Evolutionary conservation across 2,888 invertebrate species (phyloP), one percentile per base, ranked within the genome.

Genomic region (Dione juno): DNA sequence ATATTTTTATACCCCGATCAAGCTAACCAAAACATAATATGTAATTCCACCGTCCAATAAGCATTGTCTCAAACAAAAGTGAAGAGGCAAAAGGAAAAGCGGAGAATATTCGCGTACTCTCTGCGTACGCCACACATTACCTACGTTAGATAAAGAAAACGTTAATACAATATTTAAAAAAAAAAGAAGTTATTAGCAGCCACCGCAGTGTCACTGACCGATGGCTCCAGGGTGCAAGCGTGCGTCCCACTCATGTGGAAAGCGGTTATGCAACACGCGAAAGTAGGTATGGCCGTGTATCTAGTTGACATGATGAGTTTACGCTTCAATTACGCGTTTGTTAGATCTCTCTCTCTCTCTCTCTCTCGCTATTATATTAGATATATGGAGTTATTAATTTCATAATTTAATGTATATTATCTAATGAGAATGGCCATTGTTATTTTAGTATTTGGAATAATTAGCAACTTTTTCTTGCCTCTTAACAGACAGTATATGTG

Each of bases 231-330:
- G 86, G 87, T 80, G 88, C 81, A 86, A 86, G 82, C 84, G 82
- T 81, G 84, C 85, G 80, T 81, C 81, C 81, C 88, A 83, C 87
- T 89, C 90, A 81, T 83, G 90, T 90, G 90, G 90, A 90, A 91
- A 91, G 91, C 90, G 87, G 90, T 91, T 91, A 92, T 89, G 91
- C 88, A 91, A 92, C 88, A 86, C 87, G 90, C 88, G 91, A 90
- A 89, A 90, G 89, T 88, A 67, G 72, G 70, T 75, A 81, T 81
- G 78, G 80, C 84, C 78, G 70, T 79, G 82, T 82, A 87, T 86
- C 86, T 84, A 84, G 86, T 87, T 85, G 84, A 84, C 78, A 80
- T 48, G 69, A 67, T 71, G 43, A n/a, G 37, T 67, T 61, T 63
- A 72, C 69, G 72, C 69, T 72, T 61, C 63, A 63, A 54, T 72